Evolutionary conservation across 2,888 invertebrate species (phyloP).

Genomic region (Agrochola macilenta): DNA sequence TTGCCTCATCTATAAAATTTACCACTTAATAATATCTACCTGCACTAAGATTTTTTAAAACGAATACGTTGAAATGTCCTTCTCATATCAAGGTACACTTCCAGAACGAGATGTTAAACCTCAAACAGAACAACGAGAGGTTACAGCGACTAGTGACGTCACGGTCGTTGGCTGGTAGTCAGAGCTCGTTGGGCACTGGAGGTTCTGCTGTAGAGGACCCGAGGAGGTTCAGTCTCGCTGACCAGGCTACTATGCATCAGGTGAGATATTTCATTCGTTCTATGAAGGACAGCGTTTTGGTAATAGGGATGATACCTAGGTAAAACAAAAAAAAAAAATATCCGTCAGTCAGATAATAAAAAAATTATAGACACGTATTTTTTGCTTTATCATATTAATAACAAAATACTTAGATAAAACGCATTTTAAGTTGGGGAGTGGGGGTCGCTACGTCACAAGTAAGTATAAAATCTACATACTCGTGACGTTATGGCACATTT

Average conservation of each 20-base stretch:
- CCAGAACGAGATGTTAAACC: conserved; percentile 98
- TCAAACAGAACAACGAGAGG: conserved; percentile 99
- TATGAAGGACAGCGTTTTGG: neutral
- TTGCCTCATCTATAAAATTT: conserved; percentile 1
- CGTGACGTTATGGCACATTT: too few relatives aligned
- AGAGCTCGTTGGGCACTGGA: conserved; percentile 90
- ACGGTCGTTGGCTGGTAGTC: conserved; percentile 91
- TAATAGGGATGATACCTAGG: too few relatives aligned
- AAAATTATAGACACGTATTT: too few relatives aligned
- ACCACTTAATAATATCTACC: neutral
- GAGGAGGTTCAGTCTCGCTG: conserved; percentile 91
- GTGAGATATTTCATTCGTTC: conserved; percentile 65
- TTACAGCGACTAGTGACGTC: conserved; percentile 96
- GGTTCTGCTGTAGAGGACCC: conserved; percentile 89
- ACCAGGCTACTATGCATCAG: conserved; percentile 89
- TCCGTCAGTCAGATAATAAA: too few relatives aligned
- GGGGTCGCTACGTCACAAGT: too few relatives aligned
- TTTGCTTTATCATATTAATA: too few relatives aligned
- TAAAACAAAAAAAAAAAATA: too few relatives aligned
- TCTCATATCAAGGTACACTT: conserved; percentile 62
- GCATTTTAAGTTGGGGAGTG: too few relatives aligned
- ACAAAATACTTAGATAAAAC: too few relatives aligned
- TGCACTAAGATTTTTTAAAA: conserved; percentile 40
- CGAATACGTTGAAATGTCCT: conserved; percentile 60
- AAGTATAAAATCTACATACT: too few relatives aligned